Percentiles rank a stretch among this genome's conserved stretches.
Conservation (phyloP, 2,113 vertebrate genomes). For the Synodontis membranacea region DNA sequence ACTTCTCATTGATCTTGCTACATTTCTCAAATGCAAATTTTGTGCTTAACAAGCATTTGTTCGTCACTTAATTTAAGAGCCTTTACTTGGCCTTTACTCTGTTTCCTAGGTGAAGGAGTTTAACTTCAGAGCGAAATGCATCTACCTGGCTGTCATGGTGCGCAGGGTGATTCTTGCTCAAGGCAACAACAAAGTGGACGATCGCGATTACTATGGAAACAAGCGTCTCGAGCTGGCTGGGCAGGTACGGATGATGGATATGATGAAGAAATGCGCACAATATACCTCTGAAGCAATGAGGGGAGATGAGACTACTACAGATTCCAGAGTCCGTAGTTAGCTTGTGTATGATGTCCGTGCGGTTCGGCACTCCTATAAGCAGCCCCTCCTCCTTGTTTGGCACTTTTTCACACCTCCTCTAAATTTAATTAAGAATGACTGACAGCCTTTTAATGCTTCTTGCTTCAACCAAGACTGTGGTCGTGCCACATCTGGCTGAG, state of each 20-base stretch:
- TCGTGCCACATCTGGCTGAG: neutral
- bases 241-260: conserved; percentile 75
- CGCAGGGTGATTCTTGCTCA: conserved; percentile 96
- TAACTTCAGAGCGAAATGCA: conserved; percentile 96
- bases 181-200: conserved; percentile 95
- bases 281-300: neutral
- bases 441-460: conserved; percentile 10
- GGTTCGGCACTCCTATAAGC: neutral
- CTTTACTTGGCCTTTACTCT: neutral
- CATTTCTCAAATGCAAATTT: neutral
- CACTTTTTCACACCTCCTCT: conserved; percentile 22
- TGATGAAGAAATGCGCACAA: neutral
- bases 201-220: conserved; percentile 98
- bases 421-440: conserved; percentile 44
- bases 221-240: conserved; percentile 96
- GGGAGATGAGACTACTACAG: neutral
- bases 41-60: neutral
- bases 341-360: neutral
- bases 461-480: neutral
- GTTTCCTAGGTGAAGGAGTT: conserved; percentile 92
- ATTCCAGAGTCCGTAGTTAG: neutral
- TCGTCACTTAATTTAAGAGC: neutral
- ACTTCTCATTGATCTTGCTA: neutral
- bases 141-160: conserved; percentile 98
- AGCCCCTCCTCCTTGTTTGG: conserved; percentile 18